phyloP scores from a whole-genome alignment of 2,888 invertebrate species.

The Metalampra italica region DNA sequence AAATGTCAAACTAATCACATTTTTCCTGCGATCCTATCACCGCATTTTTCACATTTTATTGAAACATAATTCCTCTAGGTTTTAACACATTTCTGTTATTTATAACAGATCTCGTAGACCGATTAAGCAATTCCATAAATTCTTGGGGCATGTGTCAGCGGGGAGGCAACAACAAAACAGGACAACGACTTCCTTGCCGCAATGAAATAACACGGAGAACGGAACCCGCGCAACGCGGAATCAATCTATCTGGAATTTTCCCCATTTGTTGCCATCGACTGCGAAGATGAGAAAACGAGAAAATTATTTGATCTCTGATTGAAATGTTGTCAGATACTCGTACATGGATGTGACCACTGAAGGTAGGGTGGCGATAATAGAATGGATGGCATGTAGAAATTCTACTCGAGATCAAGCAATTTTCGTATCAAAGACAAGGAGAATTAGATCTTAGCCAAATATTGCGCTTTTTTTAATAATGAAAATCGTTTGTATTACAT shows the following conservation, averaged over 20 bases:
- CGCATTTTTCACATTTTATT: no score
- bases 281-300: slow-evolving; percentile 36
- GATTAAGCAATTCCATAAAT: slow-evolving; percentile 28
- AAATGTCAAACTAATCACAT: no score
- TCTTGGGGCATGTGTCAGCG: slow-evolving; percentile 23
- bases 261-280: slow-evolving; percentile 40
- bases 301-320: slow-evolving; percentile 44
- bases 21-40: no score
- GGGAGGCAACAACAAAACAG: slow-evolving; percentile 29
- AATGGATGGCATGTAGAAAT: not conserved
- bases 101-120: slow-evolving; percentile 2
- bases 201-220: slow-evolving; percentile 37
- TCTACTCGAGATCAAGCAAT: not conserved
- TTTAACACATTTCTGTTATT: no score
- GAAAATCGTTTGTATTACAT: no score
- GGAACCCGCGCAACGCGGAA: slow-evolving; percentile 36
- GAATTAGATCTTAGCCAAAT: no score
- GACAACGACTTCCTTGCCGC: slow-evolving; percentile 28
- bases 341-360: not conserved
- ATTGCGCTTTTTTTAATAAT: no score
- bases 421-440: no score
- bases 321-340: slow-evolving; percentile 17
- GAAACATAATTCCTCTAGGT: no score
- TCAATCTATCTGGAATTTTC: slow-evolving; percentile 43
- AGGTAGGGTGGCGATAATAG: not conserved